Evolutionary conservation across 1,140 invertebrate species (phyloP), one percentile per base, ranked within the genome.

Genomic region (Caenorhabditis briggsae): DNA sequence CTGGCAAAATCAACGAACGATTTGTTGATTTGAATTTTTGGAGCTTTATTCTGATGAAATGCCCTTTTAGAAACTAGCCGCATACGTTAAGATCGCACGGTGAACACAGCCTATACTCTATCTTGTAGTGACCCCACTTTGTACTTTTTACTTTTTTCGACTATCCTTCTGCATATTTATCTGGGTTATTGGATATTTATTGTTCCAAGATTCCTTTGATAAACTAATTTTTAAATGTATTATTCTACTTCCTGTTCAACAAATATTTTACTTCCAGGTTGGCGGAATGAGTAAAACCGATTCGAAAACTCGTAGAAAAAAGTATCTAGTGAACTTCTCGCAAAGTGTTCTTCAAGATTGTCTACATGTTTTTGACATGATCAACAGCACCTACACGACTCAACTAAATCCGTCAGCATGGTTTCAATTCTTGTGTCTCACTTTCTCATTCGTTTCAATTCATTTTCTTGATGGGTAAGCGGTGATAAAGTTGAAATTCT

Each of bases 311-410:
- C 70, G 70, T 23, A 46, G 70, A 50, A 78, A 78, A n/a, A 50
- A 50, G 14, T 78, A 78, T 41, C 70, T 78, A 6, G 12, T 78
- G 20, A 48, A 48, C 43, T 78, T 18, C 20, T 78, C 11, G 20
- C 70, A 78, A 23, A 50, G 25, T 50, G 70, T 78, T 8, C 43
- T 78, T 14, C 70, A 78, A 50, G 70, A 78, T 53, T 78, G 43
- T 78, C 70, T 78, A 18, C 70, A 78, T 78, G 70, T 78, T 12
- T 23, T 78, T n/a, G 70, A 78, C n/a, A 48, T 78, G 43, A 78
- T 78, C 20, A 78, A 78, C 70, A 78, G 70, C n/a, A 78, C 46
- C 8, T 78, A 50, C 41, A 70, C 64, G 41, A 43, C 33, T 33
- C 64, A 70, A 46, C 11, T 78, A 14, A 43, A 50, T 50, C 46